phyloP scores from a whole-genome alignment of 2,888 invertebrate species.

The Lepidochitona cinerea region DNA sequence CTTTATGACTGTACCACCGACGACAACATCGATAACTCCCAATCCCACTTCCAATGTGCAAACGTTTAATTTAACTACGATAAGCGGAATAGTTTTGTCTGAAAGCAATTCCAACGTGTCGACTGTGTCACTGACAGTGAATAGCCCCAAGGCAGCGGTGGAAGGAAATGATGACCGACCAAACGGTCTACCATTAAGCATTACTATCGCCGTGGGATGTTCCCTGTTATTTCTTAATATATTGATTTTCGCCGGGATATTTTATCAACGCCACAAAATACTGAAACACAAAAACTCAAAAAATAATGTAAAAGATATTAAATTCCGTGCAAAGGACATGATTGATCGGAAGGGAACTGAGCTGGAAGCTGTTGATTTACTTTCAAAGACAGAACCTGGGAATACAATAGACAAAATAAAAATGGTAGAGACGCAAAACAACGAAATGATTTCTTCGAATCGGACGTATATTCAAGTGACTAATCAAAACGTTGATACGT shows the following conservation, averaged over 20 bases:
- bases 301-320: background rate
- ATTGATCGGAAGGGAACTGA: background rate
- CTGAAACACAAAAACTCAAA: background rate
- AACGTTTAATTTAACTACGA: background rate
- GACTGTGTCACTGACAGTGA: background rate
- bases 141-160: background rate
- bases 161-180: background rate
- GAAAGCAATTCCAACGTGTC: background rate
- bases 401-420: background rate
- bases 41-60: background rate
- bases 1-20: background rate
- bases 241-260: conserved; percentile 92
- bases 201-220: conserved; percentile 89
- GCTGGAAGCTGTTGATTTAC: background rate
- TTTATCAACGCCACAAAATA: conserved; percentile 77
- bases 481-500: background rate
- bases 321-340: background rate
- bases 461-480: background rate
- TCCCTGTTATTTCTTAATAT: conserved; percentile 90
- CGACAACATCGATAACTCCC: background rate
- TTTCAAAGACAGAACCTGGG: background rate
- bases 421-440: background rate
- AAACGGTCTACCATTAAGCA: conserved; percentile 31
- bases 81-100: background rate
- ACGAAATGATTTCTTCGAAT: background rate